Percentiles rank a stretch among this genome's conserved stretches.
These are phyloP conservation scores for Bradypus variegatus DNA, from an alignment of 2,797 vertebrate species.

Conservation along the genomic window DNA sequence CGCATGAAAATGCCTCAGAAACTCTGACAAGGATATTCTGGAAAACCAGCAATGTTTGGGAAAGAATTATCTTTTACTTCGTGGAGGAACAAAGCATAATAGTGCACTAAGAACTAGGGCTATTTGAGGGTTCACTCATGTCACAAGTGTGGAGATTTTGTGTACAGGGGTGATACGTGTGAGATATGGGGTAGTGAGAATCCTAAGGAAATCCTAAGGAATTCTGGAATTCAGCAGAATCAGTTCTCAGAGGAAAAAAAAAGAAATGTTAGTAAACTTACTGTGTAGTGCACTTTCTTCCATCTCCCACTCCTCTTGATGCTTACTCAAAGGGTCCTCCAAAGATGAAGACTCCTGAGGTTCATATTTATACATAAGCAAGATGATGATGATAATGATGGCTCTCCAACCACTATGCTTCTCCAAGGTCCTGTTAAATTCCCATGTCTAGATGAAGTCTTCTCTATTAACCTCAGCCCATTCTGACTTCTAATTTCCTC, in stretches of 20 bases:
- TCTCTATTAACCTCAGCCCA: not conserved
- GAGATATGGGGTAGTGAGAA: not conserved
- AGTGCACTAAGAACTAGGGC: not conserved
- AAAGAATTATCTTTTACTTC: not conserved
- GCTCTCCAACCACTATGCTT: not conserved
- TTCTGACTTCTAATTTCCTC: not conserved
- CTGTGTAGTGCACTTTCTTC: not conserved
- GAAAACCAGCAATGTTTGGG: not conserved
- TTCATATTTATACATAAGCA: constrained; percentile 2
- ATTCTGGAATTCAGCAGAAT: not conserved
- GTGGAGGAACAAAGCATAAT: not conserved
- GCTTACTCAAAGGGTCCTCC: not conserved
- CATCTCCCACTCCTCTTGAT: not conserved
- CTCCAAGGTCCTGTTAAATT: not conserved
- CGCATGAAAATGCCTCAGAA: not conserved
- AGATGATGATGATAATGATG: not conserved
- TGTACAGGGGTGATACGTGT: not conserved
- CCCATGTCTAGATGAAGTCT: not conserved
- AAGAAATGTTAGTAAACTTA: not conserved
- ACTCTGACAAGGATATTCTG: not conserved
- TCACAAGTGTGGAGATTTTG: not conserved
- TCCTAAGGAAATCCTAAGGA: not conserved
- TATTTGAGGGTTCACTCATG: not conserved
- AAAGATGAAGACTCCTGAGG: not conserved
- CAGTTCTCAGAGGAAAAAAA: not conserved